Base-by-base conservation (phyloP, 2,113 vertebrate species). In the Formicarius rufipectus region DNA sequence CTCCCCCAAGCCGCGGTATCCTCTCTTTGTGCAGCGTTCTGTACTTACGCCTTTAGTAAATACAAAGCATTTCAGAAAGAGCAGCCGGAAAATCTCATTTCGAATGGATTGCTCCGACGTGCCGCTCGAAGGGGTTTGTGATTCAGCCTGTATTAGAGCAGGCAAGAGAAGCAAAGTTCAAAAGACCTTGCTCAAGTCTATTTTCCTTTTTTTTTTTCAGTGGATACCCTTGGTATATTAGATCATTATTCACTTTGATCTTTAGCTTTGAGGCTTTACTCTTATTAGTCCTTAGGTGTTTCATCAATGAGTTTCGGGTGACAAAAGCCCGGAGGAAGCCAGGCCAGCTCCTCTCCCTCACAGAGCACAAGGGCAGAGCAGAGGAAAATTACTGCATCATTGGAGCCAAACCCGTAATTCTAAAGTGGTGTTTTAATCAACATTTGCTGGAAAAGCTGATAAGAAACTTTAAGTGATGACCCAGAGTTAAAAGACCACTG, bases 1-100 rank as follows among this genome's bases (percentile, higher is more conserved):
- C 3, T 30, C 4, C 21, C 3, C 6, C 5, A 6, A 21, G 31
- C 14, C n/a, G 24, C 3, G 0, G 1, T 30, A 3, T 24, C 12
- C 4, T 30, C 10, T 7, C 3, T 87, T 69, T 59, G 13, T 35
- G 16, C 66, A 20, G 25, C 11, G 0, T 69, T 66, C 56, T 44
- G 10, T 76, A 12, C 21, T 55, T 47, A 14, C 0, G 0, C 28
- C 14, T 40, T 7, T 9, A 12, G 28, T 37, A 37, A 58, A 52
- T 20, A 4, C 28, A 76, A 87, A 64, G 20, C 45, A 2, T 11
- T 72, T 82, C 1, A 7, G 33, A 69, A 84, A 73, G 28, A 12
- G 7, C 10, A 11, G 11, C 21, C 24, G 17, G 42, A 53, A 93
- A 90, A 27, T 7, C 20, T 1, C n/a, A 14, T 22, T 83, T 21